These are phyloP conservation scores for Sebastes vulpes DNA, from an alignment of 2,797 vertebrate species.

Conservation along the genomic window DNA sequence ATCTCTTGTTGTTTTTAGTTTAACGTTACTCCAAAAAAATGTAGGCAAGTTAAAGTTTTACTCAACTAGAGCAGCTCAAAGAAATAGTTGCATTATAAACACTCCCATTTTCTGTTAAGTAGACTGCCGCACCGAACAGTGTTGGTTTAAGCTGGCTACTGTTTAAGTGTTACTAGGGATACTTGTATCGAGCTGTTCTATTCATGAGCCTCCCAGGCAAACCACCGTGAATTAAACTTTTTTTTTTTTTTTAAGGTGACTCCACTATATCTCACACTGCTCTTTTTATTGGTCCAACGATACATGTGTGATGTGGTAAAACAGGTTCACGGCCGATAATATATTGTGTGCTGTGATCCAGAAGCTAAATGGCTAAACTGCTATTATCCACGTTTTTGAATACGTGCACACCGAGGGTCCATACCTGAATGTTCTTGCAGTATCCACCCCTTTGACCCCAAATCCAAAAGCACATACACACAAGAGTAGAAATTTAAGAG, in stretches of 20 bases:
- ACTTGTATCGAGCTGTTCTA: background rate
- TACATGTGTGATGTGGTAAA: slow-evolving; percentile 1
- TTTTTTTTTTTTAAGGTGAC: background rate
- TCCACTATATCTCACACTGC: background rate
- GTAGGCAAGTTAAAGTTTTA: slow-evolving; percentile 1
- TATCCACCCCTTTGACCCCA: slow-evolving; percentile 33
- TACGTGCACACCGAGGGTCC: slow-evolving; percentile 37
- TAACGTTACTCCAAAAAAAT: background rate
- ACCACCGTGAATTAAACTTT: background rate
- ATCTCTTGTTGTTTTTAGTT: background rate
- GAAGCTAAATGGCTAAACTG: slow-evolving; percentile 56
- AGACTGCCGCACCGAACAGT: background rate
- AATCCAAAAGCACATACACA: slow-evolving; percentile 19
- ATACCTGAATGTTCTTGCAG: slow-evolving; percentile 40
- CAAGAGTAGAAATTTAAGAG: slow-evolving; percentile 12
- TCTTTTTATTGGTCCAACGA: background rate
- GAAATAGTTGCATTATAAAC: background rate
- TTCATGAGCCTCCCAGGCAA: background rate
- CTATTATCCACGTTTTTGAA: slow-evolving; percentile 54
- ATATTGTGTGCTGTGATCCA: slow-evolving; percentile 48
- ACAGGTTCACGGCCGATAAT: slow-evolving; percentile 9
- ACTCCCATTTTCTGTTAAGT: background rate
- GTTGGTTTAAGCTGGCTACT: background rate
- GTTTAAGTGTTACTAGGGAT: background rate
- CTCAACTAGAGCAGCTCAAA: background rate